These are phyloP conservation scores for Scomberomorus guttatus DNA, from an alignment of 2,797 vertebrate genomes.

Conservation along the genomic window DNA sequence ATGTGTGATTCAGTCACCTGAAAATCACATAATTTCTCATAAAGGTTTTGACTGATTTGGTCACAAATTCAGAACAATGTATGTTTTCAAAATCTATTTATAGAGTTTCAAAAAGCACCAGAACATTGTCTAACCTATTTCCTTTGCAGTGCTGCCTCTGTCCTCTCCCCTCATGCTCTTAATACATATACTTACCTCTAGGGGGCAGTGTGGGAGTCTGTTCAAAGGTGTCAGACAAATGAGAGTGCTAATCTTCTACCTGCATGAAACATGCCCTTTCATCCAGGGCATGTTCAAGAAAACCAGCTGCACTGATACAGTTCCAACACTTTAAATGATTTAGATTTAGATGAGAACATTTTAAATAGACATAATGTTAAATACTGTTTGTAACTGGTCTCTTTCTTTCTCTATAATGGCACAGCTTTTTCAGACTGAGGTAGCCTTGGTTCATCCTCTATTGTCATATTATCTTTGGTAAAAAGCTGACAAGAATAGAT, in stretches of 20 bases:
- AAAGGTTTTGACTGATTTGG: not conserved
- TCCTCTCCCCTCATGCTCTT: not conserved
- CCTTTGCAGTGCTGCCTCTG: not conserved
- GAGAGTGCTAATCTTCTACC: constrained; percentile 15
- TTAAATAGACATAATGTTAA: constrained; percentile 12
- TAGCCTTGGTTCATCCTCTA: not conserved
- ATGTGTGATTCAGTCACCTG: not conserved
- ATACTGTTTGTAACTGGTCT: constrained; percentile 10
- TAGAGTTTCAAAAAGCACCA: constrained; percentile 2
- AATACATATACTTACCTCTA: constrained; percentile 47
- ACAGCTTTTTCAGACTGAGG: constrained; percentile 3
- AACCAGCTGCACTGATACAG: not conserved
- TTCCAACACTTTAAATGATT: constrained; percentile 1
- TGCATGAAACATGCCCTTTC: constrained; percentile 20
- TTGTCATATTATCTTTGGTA: constrained; percentile 28
- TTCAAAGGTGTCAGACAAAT: constrained; percentile 38
- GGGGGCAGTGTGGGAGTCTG: constrained; percentile 73
- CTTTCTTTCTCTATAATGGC: constrained; percentile 12
- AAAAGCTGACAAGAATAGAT: constrained; percentile 31
- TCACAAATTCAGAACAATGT: not conserved
- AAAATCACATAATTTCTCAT: not conserved
- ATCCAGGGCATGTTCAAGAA: constrained; percentile 10
- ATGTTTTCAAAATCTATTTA: not conserved
- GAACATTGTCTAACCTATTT: not conserved
- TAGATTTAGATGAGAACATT: not conserved